These are phyloP conservation scores for Amiota minor DNA, from an alignment of 2,888 invertebrate species.

Conservation along the genomic window DNA sequence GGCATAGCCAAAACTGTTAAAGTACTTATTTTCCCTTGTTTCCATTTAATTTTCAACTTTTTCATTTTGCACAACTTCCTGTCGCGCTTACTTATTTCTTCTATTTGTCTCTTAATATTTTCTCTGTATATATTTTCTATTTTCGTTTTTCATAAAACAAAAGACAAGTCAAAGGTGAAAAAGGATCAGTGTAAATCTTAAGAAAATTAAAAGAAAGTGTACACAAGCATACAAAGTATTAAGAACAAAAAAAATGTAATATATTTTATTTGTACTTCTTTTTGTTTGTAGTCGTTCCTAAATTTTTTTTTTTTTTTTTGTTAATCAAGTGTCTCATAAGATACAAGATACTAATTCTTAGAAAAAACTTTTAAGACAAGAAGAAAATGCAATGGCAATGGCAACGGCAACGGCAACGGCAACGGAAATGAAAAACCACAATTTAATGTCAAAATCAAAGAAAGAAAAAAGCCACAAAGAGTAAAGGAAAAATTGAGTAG, in stretches of 20 bases:
- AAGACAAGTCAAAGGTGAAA: not conserved
- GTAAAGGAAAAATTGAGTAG: no score
- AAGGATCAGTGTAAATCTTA: not conserved
- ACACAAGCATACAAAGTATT: slow-evolving; percentile 25
- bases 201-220: slow-evolving; percentile 13
- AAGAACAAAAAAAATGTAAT: no score
- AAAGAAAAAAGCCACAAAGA: slow-evolving; percentile 41
- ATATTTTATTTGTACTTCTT: slow-evolving; percentile 41
- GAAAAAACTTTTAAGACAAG: no score
- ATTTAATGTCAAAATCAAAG: slow-evolving; percentile 39
- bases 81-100: no score
- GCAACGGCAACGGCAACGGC: slow-evolving; percentile 45
- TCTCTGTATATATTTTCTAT: no score
- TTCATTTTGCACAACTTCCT: not conserved
- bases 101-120: no score
- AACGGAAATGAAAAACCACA: slow-evolving; percentile 3
- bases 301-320: no score
- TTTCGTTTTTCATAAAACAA: not conserved
- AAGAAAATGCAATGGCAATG: slow-evolving; percentile 23
- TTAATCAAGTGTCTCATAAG: no score
- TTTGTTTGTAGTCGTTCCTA: no score
- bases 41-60: not conserved
- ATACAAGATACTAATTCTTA: no score
- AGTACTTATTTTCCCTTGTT: not conserved
- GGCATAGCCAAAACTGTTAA: no score